Evolutionary conservation across 2,113 vertebrate genomes (phyloP).

Genomic region (Phasianus colchicus): DNA sequence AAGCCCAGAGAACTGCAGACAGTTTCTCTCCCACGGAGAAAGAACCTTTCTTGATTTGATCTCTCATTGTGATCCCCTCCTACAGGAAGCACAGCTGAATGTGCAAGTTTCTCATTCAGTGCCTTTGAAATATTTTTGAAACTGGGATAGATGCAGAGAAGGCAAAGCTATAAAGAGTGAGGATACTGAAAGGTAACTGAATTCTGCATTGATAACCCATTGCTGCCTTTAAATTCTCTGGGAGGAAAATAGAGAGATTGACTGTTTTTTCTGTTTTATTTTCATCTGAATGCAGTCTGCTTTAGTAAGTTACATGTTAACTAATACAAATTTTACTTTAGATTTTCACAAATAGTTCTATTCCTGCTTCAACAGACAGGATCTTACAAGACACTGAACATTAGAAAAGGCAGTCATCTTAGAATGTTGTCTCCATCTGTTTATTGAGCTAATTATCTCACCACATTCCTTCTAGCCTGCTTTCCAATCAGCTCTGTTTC

Average conservation of each 20-base stretch:
- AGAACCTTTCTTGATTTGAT: background rate
- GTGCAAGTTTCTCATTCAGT: background rate
- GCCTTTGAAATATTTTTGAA: background rate
- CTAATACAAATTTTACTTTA: background rate
- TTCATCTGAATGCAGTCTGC: background rate
- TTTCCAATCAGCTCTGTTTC: background rate
- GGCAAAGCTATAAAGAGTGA: background rate
- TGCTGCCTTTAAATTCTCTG: background rate
- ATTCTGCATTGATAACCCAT: background rate
- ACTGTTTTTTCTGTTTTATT: background rate
- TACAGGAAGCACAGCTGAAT: background rate
- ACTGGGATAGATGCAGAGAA: background rate
- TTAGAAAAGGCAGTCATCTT: conserved; percentile 7
- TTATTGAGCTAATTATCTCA: conserved; percentile 51
- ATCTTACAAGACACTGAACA: background rate
- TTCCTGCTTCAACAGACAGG: background rate
- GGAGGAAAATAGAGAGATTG: background rate
- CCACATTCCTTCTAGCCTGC: background rate
- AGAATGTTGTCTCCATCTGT: background rate
- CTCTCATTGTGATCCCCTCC: background rate
- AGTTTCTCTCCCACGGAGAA: background rate
- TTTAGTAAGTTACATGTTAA: background rate
- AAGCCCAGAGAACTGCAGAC: background rate
- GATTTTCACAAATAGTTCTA: background rate
- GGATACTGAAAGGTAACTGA: background rate